phyloP scores from a whole-genome alignment of 2,797 vertebrate genomes.

The Silurus lanzhouensis region DNA sequence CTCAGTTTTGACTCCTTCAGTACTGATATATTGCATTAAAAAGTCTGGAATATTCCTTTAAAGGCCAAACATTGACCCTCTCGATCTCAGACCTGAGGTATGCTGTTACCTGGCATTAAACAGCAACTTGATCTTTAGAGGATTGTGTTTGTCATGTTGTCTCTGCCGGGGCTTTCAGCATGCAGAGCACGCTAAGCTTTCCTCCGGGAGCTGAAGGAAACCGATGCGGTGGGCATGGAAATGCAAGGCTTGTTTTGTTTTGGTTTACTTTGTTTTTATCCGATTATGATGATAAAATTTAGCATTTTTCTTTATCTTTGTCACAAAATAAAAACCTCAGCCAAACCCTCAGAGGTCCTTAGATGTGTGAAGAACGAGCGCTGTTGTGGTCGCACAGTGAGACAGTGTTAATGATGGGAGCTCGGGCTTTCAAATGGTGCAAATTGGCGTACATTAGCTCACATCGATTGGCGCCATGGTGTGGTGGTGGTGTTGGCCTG shows the following conservation, averaged over 20 bases:
- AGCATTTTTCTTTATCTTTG: background rate
- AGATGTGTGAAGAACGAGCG: background rate
- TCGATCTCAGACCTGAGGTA: no score
- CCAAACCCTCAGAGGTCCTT: background rate
- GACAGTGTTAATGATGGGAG: background rate
- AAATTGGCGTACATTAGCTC: background rate
- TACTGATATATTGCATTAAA: no score
- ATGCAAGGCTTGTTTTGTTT: background rate
- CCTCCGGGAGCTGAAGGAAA: conserved; percentile 10
- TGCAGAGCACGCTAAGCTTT: conserved; percentile 11
- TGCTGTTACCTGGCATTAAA: background rate
- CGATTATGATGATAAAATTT: background rate
- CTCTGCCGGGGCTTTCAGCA: background rate
- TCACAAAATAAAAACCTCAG: background rate
- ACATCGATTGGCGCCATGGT: no score
- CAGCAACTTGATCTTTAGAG: background rate
- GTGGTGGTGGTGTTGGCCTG: background rate
- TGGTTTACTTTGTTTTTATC: background rate
- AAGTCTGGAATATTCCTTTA: no score
- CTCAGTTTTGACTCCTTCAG: no score
- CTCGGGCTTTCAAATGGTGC: background rate
- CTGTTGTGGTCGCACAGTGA: background rate
- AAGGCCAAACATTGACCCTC: no score
- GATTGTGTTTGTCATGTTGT: conserved; percentile 11
- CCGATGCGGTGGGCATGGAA: conserved; percentile 7